These are phyloP conservation scores for Pocillopora verrucosa DNA, from an alignment of 64 coral and sea anemone species.

Conservation along the genomic window DNA sequence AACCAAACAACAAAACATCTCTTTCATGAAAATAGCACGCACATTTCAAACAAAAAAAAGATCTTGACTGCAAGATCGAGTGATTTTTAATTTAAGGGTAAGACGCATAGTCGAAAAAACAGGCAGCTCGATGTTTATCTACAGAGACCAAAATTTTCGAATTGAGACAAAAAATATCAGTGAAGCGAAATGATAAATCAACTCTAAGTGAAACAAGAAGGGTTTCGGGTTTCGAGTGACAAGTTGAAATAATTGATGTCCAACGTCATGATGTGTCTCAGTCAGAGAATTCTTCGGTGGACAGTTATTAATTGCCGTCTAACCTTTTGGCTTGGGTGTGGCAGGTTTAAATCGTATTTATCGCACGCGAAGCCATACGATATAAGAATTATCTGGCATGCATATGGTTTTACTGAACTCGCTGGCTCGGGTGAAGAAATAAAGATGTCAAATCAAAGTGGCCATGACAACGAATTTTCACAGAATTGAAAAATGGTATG, in stretches of 20 bases:
- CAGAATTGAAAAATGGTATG: too few species aligned
- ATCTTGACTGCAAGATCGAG: neutral
- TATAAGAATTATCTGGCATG: neutral
- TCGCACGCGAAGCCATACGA: neutral
- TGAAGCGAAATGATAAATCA: constrained; percentile 3
- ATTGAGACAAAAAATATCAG: neutral
- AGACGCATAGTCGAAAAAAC: too few species aligned
- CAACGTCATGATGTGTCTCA: neutral
- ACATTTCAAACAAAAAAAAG: neutral
- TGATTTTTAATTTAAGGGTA: too few species aligned
- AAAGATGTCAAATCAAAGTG: too few species aligned
- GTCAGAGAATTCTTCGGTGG: constrained; percentile 4
- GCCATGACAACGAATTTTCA: too few species aligned
- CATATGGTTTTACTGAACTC: neutral
- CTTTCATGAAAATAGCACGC: neutral
- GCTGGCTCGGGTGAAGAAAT: too few species aligned
- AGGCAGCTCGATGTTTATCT: too few species aligned
- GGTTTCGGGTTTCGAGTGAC: neutral
- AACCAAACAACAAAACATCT: neutral
- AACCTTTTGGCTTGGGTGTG: constrained; percentile 4
- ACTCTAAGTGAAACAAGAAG: neutral
- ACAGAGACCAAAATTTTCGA: too few species aligned
- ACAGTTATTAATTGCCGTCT: constrained; percentile 51
- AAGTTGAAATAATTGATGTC: constrained; percentile 37
- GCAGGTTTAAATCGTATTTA: neutral